Base-by-base conservation (phyloP, 2,797 vertebrate genomes). In the Molossus molossus region DNA sequence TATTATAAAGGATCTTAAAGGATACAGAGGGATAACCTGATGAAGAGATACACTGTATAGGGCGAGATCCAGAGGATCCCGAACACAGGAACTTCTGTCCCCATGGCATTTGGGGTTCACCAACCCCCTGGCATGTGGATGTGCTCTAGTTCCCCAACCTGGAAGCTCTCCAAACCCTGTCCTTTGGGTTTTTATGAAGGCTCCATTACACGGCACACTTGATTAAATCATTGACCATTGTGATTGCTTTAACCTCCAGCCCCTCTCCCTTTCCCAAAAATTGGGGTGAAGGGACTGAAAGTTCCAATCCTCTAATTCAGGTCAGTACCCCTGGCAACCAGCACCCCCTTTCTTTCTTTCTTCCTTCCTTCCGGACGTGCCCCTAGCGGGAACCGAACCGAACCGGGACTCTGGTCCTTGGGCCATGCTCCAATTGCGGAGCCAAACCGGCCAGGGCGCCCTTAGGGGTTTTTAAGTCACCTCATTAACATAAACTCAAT, bases 111-210 rank as follows among this genome's bases (percentile, higher is more conserved):
- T 40, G 57, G 45, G 25, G 25, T 20, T 73, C 48, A 27, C 14
- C 40, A 50, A 12, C 10, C 15, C 75, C 13, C 53, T 2, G 18
- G 50, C 1, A n/a, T 0, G 0, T 20, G 80, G n/a, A 25, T 21
- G 5, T 7, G 11, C 29, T 27, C 77, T 50, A 11, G 6, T 67
- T 83, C 37, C 50, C 62, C 62, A 58, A 25, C 25, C 33, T 60
- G 80, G 18, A 70, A 40, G 29, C 20, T 67, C 60, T 76, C 23
- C 15, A 72, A n/a, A 37, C 13, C 25, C n/a, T 17, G 9, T 67
- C 70, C 45, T 84, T 72, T 50, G n/a, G 60, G 45, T 37, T 29
- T 90, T 33, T 70, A 14, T 29, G 80, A 29, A 69, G 23, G 53
- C 9, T 23, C 13, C 10, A 3, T 58, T 69, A 13, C 23, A 6